Conservation (phyloP, 35 echinoderm and acorn worm genomes). For the Anneissia japonica region DNA sequence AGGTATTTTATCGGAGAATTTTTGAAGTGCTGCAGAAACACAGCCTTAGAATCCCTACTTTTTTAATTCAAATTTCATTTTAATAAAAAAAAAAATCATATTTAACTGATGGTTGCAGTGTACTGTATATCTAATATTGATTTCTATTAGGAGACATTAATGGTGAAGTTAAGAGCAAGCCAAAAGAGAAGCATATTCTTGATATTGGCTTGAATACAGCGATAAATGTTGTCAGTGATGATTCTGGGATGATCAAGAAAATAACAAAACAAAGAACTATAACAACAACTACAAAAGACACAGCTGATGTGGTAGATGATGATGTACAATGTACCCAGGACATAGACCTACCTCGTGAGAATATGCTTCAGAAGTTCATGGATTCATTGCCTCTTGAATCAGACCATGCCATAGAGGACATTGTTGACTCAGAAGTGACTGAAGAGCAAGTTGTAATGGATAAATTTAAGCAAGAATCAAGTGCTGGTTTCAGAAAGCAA, state of each 20-base stretch:
- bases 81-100: no score
- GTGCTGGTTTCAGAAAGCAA: no score
- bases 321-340: constrained; percentile 39
- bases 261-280: neutral
- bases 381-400: constrained; percentile 34
- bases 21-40: no score
- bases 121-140: neutral
- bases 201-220: neutral
- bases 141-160: neutral
- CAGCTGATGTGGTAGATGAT: constrained; percentile 29
- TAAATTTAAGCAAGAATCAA: neutral
- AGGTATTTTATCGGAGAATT: no score
- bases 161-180: neutral
- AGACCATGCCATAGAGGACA: neutral
- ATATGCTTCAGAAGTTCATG: constrained; percentile 65
- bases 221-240: neutral
- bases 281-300: constrained; percentile 27
- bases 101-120: neutral
- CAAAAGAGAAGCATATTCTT: neutral
- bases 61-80: no score
- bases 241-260: neutral
- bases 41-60: no score
- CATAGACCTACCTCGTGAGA: constrained; percentile 58
- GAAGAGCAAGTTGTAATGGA: neutral
- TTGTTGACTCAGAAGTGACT: neutral